phyloP scores from a whole-genome alignment of 2,797 vertebrate genomes.

The Scomberomorus guttatus region DNA sequence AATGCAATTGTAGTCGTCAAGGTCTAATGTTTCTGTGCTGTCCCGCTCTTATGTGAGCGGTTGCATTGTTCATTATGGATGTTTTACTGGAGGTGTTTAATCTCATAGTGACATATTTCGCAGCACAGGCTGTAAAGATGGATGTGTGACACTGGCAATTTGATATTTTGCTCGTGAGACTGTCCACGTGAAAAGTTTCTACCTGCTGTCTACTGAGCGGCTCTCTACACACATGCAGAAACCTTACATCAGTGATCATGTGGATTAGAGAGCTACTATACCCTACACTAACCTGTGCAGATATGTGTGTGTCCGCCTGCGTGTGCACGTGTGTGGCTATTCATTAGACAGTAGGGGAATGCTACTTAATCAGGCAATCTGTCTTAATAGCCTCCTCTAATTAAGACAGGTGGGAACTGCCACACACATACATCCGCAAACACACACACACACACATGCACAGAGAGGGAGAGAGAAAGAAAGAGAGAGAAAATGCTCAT shows the following conservation, averaged over 20 bases:
- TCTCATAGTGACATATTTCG: constrained; percentile 2
- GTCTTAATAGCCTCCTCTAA: constrained; percentile 75
- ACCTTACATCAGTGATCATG: not conserved
- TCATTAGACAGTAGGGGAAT: constrained; percentile 68
- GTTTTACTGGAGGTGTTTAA: constrained; percentile 8
- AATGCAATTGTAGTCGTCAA: not conserved
- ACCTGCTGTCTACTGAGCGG: constrained; percentile 13
- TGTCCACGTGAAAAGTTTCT: not conserved
- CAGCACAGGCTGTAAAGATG: not conserved
- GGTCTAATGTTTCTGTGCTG: not conserved
- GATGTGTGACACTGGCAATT: not conserved
- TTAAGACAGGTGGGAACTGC: constrained; percentile 73
- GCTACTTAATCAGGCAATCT: constrained; percentile 76
- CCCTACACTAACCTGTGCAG: constrained; percentile 16
- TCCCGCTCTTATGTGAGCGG: not conserved
- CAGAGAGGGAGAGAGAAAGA: not conserved
- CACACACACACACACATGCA: not conserved
- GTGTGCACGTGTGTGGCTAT: constrained; percentile 34
- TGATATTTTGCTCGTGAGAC: constrained; percentile 21
- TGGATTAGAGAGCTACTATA: not conserved
- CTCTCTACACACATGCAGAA: constrained; percentile 10
- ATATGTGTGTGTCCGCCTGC: constrained; percentile 4
- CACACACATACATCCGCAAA: constrained; percentile 25
- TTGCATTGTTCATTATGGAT: not conserved
- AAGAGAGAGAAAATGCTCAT: not conserved